Percentiles rank a stretch among this genome's conserved stretches.
Conservation (phyloP, 2,113 vertebrate species). For the Saccopteryx bilineata region DNA sequence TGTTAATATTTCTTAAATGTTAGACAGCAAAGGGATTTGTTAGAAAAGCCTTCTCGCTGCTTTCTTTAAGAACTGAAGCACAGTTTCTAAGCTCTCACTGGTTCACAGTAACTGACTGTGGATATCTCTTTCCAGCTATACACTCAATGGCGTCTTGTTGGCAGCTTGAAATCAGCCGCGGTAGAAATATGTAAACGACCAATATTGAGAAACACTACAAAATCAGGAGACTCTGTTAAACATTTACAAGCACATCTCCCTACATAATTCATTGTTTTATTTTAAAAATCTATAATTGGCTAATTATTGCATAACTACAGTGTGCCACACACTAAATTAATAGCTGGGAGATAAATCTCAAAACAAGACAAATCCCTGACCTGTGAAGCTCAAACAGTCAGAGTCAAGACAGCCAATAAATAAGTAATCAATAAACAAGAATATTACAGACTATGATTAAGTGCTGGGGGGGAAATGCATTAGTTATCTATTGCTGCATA, state of each 20-base stretch:
- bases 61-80: background rate
- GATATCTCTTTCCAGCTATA: background rate
- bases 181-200: background rate
- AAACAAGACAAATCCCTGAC: background rate
- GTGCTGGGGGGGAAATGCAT: too few species aligned
- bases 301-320: background rate
- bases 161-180: background rate
- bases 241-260: background rate
- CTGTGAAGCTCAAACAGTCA: background rate
- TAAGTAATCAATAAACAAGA: background rate
- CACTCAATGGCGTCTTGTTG: background rate
- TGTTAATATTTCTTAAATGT: background rate
- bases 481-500: background rate
- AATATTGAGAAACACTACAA: background rate
- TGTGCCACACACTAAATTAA: background rate
- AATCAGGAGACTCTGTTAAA: background rate
- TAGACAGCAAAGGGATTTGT: background rate
- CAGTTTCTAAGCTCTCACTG: background rate
- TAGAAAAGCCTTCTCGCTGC: background rate
- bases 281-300: background rate
- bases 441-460: background rate
- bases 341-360: background rate
- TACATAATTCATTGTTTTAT: background rate
- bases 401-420: background rate
- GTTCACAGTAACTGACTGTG: rapidly evolving